Conservation (phyloP, 2,797 vertebrate genomes). For the Pyrrhura leucotis region DNA sequence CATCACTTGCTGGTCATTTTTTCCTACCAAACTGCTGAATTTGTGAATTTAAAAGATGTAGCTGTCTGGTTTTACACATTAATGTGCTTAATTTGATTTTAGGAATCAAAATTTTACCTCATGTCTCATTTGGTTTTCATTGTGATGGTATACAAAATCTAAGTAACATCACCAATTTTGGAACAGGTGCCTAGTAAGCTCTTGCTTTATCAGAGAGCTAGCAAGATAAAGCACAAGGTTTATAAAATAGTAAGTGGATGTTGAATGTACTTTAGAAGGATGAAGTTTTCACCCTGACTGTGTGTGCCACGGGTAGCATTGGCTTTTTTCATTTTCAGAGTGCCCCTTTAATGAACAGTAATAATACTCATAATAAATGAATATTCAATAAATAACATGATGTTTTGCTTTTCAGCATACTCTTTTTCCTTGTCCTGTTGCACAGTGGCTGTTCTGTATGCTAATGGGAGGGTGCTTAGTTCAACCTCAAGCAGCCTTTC, state of each 20-base stretch:
- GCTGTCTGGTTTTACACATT: not conserved
- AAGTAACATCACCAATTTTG: not conserved
- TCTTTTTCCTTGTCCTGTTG: not conserved
- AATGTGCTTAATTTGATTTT: not conserved
- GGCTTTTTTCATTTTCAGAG: not conserved
- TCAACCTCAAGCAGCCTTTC: conserved; percentile 1
- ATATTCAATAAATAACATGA: not conserved
- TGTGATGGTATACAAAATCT: not conserved
- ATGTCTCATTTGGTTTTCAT: not conserved
- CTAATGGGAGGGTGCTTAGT: not conserved
- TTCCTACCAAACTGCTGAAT: not conserved
- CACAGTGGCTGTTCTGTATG: not conserved
- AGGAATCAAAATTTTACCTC: not conserved
- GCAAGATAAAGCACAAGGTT: not conserved
- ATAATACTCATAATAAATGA: not conserved
- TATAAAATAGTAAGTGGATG: not conserved
- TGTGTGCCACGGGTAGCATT: not conserved
- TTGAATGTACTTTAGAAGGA: not conserved
- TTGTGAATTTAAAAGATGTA: not conserved
- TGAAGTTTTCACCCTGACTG: not conserved
- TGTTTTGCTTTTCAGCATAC: not conserved
- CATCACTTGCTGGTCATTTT: not conserved
- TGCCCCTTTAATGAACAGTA: not conserved
- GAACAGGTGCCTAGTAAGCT: not conserved
- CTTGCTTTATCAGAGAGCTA: not conserved